Evolutionary conservation across 1,140 invertebrate species (phyloP).

Genomic region (Drosophila sturtevanti): DNA sequence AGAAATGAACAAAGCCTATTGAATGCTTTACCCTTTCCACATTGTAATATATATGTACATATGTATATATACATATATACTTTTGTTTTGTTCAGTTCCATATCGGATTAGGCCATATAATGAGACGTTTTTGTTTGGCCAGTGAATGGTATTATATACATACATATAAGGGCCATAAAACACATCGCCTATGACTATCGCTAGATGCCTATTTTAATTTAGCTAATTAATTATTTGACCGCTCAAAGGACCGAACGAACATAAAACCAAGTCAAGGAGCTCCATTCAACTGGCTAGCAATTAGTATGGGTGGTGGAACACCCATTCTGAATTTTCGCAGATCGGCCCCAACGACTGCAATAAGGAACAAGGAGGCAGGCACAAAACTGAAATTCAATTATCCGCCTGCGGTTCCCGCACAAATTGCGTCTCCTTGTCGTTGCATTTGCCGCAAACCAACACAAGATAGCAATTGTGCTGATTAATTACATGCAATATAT

Average conservation of each 20-base stretch:
- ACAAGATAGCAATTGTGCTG: slow-evolving; percentile 47
- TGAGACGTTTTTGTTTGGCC: slow-evolving; percentile 1
- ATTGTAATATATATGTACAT: background rate
- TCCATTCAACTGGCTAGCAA: slow-evolving; percentile 12
- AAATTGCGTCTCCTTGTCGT: slow-evolving; percentile 43
- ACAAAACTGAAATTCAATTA: slow-evolving; percentile 60
- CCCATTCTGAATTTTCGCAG: slow-evolving; percentile 10
- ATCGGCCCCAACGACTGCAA: slow-evolving; percentile 44
- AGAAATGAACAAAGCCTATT: background rate
- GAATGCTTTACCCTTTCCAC: background rate
- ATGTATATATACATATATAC: background rate
- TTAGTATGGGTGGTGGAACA: slow-evolving; percentile 12
- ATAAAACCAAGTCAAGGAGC: slow-evolving; percentile 41
- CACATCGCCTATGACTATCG: slow-evolving; percentile 40
- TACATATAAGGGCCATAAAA: slow-evolving; percentile 53
- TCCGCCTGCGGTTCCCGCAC: slow-evolving; percentile 39
- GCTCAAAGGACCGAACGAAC: slow-evolving; percentile 40
- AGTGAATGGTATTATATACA: background rate
- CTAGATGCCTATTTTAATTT: slow-evolving; percentile 42
- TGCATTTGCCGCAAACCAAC: slow-evolving; percentile 41
- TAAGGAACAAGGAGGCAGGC: no score
- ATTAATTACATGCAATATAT: slow-evolving; percentile 77
- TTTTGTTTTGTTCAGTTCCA: slow-evolving; percentile 31
- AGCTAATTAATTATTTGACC: slow-evolving; percentile 57
- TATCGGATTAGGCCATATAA: slow-evolving; percentile 46